Conservation (phyloP, 2,113 vertebrate genomes). For the Trogon surrucura region DNA sequence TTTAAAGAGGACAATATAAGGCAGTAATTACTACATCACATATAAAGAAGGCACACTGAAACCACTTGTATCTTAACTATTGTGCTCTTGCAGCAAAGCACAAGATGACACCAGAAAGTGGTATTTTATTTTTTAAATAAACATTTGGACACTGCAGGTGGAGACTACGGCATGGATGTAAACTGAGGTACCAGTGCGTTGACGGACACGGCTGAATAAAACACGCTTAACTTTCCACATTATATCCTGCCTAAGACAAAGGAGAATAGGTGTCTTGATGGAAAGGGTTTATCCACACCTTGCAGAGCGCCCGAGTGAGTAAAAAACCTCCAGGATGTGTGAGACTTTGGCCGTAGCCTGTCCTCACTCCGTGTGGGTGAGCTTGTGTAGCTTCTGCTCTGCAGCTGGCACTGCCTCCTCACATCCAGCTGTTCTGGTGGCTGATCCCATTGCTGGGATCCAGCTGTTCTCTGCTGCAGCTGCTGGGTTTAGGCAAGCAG, state of each 20-base stretch:
- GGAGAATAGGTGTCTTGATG: no score
- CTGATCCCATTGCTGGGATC: not conserved
- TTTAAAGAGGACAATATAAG: not conserved
- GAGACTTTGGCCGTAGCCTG: not conserved
- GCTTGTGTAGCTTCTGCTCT: not conserved
- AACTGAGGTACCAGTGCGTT: not conserved
- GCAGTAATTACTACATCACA: not conserved
- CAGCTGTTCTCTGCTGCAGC: not conserved
- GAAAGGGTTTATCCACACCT: not conserved
- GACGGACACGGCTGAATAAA: not conserved
- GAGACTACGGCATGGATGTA: not conserved
- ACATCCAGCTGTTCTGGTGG: no score
- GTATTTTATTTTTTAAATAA: not conserved
- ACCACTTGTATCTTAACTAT: not conserved
- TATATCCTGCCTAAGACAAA: not conserved
- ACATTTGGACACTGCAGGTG: not conserved
- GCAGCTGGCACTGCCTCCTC: not conserved
- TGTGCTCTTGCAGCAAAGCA: not conserved
- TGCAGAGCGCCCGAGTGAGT: not conserved
- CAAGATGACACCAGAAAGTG: not conserved
- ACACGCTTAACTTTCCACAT: not conserved
- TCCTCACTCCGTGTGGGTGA: not conserved
- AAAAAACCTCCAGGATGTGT: not conserved
- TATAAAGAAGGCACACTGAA: not conserved
- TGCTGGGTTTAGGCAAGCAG: not conserved